Conservation (phyloP, 2,113 vertebrate genomes). For the Paedocypris sp. region DNA sequence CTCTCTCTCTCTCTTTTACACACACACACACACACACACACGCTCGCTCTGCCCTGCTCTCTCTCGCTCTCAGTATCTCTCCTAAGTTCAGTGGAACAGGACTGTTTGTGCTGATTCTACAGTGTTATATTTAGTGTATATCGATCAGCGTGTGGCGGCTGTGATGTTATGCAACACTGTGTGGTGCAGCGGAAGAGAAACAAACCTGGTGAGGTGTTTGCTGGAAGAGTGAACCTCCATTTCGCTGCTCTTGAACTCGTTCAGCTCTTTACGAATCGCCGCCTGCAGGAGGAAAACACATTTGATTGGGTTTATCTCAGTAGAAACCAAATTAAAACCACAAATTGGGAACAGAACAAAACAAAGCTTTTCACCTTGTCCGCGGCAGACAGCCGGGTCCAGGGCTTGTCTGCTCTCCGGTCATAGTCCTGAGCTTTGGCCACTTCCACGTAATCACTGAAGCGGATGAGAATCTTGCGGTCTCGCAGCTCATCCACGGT, state of each 20-base stretch:
- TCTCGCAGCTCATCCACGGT: slow-evolving; percentile 93
- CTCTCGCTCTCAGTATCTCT: too few relatives aligned
- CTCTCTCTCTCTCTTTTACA: too few relatives aligned
- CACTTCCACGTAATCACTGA: slow-evolving; percentile 97
- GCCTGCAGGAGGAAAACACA: slow-evolving; percentile 59
- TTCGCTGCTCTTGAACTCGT: slow-evolving; percentile 96
- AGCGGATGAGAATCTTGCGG: slow-evolving; percentile 94
- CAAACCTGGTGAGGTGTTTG: slow-evolving; percentile 95
- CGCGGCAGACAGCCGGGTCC: slow-evolving; percentile 89
- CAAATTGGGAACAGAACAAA: too few relatives aligned
- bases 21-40: too few relatives aligned
- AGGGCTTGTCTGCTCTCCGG: slow-evolving; percentile 90
- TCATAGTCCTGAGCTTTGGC: slow-evolving; percentile 98
- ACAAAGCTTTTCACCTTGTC: slow-evolving; percentile 94
- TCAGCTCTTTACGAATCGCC: slow-evolving; percentile 94
- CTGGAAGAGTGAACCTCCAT: slow-evolving; percentile 97
- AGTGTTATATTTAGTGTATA: too few relatives aligned
- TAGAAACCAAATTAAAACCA: background rate
- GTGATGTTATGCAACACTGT: too few relatives aligned
- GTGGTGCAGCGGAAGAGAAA: too few relatives aligned
- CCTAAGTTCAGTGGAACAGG: too few relatives aligned
- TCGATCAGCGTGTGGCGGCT: too few relatives aligned
- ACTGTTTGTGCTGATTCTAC: too few relatives aligned
- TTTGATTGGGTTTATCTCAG: too few relatives aligned
- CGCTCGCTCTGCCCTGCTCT: too few relatives aligned